Evolutionary conservation across 2,113 vertebrate species (phyloP).

Genomic region (Aldabrachelys gigantea): DNA sequence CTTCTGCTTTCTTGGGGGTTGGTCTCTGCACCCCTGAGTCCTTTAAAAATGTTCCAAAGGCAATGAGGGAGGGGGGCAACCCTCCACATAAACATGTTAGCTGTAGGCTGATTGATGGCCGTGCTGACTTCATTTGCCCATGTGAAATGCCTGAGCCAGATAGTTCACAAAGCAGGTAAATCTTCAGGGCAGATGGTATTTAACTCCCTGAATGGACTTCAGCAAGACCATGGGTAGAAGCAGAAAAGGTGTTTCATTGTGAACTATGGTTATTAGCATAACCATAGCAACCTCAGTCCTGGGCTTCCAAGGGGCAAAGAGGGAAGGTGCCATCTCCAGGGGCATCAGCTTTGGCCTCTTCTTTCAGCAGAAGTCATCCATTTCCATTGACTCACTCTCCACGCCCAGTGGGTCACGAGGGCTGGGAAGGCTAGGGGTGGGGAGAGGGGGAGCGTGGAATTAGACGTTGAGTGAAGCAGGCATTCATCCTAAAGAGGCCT

Average conservation of each 20-base stretch:
- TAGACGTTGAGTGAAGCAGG: too few relatives aligned
- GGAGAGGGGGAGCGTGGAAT: neutral
- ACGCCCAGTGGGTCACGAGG: neutral
- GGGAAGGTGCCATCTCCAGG: fast-evolving
- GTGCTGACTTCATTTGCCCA: neutral
- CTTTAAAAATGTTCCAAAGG: neutral
- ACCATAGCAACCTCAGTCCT: fast-evolving
- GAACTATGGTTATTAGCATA: neutral
- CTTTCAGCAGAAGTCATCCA: neutral
- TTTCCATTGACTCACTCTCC: neutral
- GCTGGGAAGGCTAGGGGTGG: fast-evolving
- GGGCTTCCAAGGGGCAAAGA: neutral
- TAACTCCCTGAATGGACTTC: neutral
- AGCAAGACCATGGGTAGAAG: neutral
- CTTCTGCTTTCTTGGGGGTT: neutral
- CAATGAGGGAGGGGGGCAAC: neutral
- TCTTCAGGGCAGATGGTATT: fast-evolving
- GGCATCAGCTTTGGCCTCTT: neutral
- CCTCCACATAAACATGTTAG: neutral
- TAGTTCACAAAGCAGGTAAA: neutral
- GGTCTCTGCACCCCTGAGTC: neutral
- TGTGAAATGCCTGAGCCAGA: neutral
- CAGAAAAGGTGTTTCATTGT: fast-evolving
- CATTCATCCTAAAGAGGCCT: neutral
- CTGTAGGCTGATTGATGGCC: neutral